Base-by-base conservation (phyloP, 92 coral and sea anemone species). In the Metridium senile region DNA sequence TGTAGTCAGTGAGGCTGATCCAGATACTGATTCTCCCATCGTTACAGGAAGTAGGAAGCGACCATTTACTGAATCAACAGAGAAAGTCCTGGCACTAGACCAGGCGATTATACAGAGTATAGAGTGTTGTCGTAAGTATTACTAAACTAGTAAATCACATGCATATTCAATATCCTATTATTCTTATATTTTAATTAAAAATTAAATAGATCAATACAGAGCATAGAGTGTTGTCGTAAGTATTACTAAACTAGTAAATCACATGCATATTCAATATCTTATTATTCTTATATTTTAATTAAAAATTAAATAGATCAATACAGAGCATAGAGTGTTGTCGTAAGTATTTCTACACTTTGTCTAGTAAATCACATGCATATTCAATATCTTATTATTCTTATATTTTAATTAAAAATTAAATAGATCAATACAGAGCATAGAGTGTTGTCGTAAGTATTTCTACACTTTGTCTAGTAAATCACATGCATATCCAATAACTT, bases 101-200 rank as follows among this genome's bases (percentile, higher is more conserved):
- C 97, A 96, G 85, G 97, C 99, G 27, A 87, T 96, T 28, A 79
- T 96, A 33, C 82, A 89, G 63, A 92, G 99, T 74, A 96, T 96
- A 43, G 88, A 81, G 34, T 85, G 93, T 43, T 96, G 99, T 70
- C 74, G 99, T 96, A 79, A 58, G 97, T 86, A 77, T 28, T 0
- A 8, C 26, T n/a, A 29, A 74, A 16, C 8, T 11, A 20, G 26
- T 6, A n/a, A n/a, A n/a, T n/a, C n/a, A n/a, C n/a, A n/a, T n/a
- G n/a, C n/a, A n/a, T n/a, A n/a, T n/a, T n/a, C n/a, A n/a, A n/a
- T n/a, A n/a, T n/a, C n/a, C n/a, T n/a, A n/a, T n/a, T n/a, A n/a
- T n/a, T n/a, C n/a, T n/a, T n/a, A n/a, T n/a, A n/a, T n/a, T n/a
- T n/a, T n/a, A n/a, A n/a, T n/a, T n/a, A n/a, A n/a, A n/a, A n/a